phyloP scores from a whole-genome alignment of 2,797 vertebrate species.

The Acipenser transmontanus region DNA sequence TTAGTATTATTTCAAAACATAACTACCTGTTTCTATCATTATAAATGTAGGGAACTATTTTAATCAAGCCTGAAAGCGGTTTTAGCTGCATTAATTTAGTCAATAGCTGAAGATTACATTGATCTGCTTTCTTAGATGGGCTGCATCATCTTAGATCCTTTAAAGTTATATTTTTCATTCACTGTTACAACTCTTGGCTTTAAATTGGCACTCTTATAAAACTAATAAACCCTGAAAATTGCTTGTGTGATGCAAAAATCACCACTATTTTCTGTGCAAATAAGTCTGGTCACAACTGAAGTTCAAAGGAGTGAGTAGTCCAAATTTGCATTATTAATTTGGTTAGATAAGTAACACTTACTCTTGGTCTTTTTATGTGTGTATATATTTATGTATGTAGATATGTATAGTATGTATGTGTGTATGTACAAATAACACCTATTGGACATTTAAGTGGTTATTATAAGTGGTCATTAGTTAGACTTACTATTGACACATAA shows the following conservation, averaged over 20 bases:
- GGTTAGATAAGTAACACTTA: constrained; percentile 19
- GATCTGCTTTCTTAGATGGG: constrained; percentile 44
- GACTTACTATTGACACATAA: too few species aligned
- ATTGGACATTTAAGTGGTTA: too few species aligned
- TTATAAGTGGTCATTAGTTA: too few species aligned
- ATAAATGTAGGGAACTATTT: constrained; percentile 19
- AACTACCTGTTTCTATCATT: constrained; percentile 16
- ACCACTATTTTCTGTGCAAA: too few species aligned
- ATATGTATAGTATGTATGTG: background rate
- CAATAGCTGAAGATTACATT: constrained; percentile 46
- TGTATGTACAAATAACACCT: background rate
- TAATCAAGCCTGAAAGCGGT: constrained; percentile 39
- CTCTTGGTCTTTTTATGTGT: background rate
- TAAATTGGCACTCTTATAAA: constrained; percentile 25
- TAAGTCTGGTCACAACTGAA: too few species aligned
- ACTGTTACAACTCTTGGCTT: constrained; percentile 23
- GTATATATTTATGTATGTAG: constrained; percentile 13
- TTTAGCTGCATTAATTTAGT: constrained; percentile 36
- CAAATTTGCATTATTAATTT: constrained; percentile 4
- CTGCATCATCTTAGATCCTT: constrained; percentile 38
- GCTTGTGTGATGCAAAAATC: background rate
- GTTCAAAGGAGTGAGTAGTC: background rate
- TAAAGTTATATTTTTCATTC: constrained; percentile 33
- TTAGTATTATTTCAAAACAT: constrained; percentile 33
- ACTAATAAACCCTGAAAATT: constrained; percentile 1